A percentile compares a stretch with the other conserved stretches of the same genome.
These are phyloP conservation scores for Cryptotermes secundus DNA, from an alignment of 1,140 invertebrate species.

Conservation along the genomic window DNA sequence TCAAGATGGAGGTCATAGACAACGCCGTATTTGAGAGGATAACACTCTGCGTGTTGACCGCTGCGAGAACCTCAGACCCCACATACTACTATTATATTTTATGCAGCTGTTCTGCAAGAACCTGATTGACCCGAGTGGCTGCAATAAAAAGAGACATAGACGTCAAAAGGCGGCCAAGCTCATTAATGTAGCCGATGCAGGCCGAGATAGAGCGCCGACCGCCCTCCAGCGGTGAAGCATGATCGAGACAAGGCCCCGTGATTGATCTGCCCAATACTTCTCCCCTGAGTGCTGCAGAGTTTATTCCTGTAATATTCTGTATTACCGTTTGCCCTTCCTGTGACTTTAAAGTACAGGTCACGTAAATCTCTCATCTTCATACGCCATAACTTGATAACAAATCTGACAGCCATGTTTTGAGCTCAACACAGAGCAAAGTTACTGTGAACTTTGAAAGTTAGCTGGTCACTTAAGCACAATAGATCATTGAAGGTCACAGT, in stretches of 20 bases:
- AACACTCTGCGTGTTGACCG: too few species aligned
- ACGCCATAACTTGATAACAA: neutral
- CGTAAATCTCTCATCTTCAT: neutral
- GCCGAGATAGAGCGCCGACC: neutral
- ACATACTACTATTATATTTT: too few species aligned
- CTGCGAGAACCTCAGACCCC: too few species aligned
- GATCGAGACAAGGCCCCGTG: neutral
- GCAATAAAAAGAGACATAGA: neutral
- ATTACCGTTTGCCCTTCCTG: neutral
- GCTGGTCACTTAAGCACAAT: too few species aligned
- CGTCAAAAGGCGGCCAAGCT: neutral
- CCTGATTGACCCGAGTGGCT: too few species aligned
- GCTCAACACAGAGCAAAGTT: too few species aligned
- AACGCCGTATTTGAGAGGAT: too few species aligned
- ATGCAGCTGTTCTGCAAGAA: too few species aligned
- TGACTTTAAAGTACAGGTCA: neutral
- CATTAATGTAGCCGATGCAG: neutral
- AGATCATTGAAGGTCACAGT: too few species aligned
- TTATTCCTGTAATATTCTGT: neutral
- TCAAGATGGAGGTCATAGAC: too few species aligned
- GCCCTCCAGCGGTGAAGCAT: neutral
- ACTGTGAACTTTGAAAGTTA: too few species aligned
- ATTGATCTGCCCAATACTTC: neutral
- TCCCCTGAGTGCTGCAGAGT: neutral
- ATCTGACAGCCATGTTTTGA: neutral